These are phyloP conservation scores for Acanthopleura granulata DNA, from an alignment of 2,888 invertebrate species.

Conservation along the genomic window DNA sequence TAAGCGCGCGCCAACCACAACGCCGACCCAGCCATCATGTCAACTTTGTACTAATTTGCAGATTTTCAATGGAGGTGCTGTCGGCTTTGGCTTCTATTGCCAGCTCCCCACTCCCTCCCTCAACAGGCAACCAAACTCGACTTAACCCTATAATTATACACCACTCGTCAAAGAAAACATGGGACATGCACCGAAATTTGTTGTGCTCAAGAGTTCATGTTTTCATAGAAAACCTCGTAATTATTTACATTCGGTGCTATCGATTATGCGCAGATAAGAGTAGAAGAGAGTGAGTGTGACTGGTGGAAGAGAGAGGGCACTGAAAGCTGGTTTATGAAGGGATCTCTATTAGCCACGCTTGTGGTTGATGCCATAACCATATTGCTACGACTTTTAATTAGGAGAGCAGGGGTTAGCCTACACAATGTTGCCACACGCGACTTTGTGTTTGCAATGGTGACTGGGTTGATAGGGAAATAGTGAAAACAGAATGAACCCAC, in stretches of 20 bases:
- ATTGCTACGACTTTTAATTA: slow-evolving; percentile 2
- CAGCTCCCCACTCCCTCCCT: not conserved
- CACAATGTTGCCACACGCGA: not conserved
- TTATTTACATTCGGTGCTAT: too few species aligned
- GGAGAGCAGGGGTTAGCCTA: not conserved
- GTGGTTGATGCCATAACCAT: slow-evolving; percentile 7
- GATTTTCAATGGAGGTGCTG: not conserved
- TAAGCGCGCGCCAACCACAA: not conserved
- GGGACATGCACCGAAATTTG: not conserved
- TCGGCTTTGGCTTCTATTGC: not conserved
- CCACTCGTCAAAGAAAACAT: slow-evolving; percentile 7
- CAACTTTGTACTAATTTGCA: slow-evolving; percentile 14
- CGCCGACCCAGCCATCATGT: not conserved
- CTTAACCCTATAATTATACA: slow-evolving; percentile 3
- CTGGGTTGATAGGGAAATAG: not conserved
- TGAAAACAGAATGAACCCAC: not conserved
- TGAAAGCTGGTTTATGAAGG: too few species aligned
- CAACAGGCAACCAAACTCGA: not conserved
- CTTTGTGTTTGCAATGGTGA: not conserved
- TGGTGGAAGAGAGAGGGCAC: too few species aligned
- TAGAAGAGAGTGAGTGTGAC: too few species aligned
- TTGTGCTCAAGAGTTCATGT: not conserved
- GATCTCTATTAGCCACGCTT: not conserved
- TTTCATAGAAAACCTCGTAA: not conserved
- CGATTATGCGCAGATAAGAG: too few species aligned